These are phyloP conservation scores for Periplaneta americana DNA, from an alignment of 1,140 invertebrate genomes.

Conservation along the genomic window DNA sequence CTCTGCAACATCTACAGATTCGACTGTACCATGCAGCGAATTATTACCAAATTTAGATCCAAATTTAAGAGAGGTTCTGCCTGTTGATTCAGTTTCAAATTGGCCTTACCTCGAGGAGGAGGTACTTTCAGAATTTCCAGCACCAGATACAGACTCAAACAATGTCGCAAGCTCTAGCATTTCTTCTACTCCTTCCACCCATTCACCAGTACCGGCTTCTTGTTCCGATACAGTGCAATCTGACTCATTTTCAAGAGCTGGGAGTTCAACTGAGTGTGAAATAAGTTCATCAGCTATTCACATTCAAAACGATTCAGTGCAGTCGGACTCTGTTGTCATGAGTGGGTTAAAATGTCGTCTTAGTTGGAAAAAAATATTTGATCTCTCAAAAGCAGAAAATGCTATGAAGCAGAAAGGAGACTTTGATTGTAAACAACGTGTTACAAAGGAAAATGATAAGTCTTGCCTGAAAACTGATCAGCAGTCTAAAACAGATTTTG, in stretches of 20 bases:
- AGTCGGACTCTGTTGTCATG: background rate
- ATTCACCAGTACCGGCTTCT: background rate
- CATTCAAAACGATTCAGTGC: background rate
- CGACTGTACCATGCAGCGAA: background rate
- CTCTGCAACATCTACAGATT: background rate
- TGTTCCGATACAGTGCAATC: background rate
- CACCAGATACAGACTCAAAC: background rate
- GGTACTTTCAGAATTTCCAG: constrained; percentile 1
- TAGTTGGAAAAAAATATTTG: constrained; percentile 12
- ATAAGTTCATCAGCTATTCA: background rate
- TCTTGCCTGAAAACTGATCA: background rate
- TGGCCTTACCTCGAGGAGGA: constrained; percentile 17
- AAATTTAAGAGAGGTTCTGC: background rate
- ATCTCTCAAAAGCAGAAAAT: background rate
- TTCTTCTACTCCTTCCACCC: too few relatives aligned
- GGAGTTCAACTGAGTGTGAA: background rate
- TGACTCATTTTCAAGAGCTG: background rate
- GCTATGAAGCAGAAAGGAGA: background rate
- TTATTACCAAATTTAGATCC: background rate
- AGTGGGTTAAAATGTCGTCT: background rate
- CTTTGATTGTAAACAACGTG: background rate
- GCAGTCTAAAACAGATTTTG: background rate
- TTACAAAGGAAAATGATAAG: background rate
- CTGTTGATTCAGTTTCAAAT: constrained; percentile 13
- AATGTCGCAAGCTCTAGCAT: too few relatives aligned